Evolutionary conservation across 1,140 invertebrate species (phyloP).

Genomic region (Bicyclus anynana): DNA sequence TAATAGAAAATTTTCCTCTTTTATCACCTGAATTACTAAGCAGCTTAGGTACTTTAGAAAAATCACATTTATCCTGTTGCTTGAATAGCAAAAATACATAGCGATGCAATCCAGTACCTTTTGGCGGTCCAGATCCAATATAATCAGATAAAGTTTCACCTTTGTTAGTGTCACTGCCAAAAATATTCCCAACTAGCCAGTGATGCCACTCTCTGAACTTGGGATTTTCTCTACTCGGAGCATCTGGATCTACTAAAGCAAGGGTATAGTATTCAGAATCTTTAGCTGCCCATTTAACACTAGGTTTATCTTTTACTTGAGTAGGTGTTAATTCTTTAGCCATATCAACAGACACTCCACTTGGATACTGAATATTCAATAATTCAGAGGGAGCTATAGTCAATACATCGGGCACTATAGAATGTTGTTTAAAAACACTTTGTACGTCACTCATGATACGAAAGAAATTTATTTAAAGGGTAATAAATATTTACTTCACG

Average conservation of each 20-base stretch:
- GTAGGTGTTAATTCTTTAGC: slow-evolving; percentile 60
- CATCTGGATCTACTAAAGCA: slow-evolving; percentile 93
- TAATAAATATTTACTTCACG: not conserved
- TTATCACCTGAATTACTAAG: slow-evolving; percentile 55
- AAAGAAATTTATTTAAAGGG: not conserved
- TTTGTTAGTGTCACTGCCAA: slow-evolving; percentile 83
- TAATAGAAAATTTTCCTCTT: slow-evolving; percentile 62
- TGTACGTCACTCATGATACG: slow-evolving; percentile 48
- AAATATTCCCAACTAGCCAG: slow-evolving; percentile 95
- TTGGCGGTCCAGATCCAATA: slow-evolving; percentile 90
- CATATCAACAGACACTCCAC: slow-evolving; percentile 33
- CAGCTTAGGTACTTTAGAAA: slow-evolving; percentile 31
- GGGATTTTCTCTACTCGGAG: slow-evolving; percentile 88
- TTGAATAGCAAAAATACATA: slow-evolving; percentile 58
- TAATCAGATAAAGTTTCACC: slow-evolving; percentile 89
- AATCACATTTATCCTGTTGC: slow-evolving; percentile 40
- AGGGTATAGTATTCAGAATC: slow-evolving; percentile 83
- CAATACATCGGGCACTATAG: slow-evolving; percentile 59
- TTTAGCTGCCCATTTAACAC: slow-evolving; percentile 59
- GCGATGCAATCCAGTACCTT: slow-evolving; percentile 90
- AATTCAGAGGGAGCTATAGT: slow-evolving; percentile 51
- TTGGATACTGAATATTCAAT: slow-evolving; percentile 45
- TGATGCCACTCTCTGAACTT: slow-evolving; percentile 93
- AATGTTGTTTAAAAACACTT: slow-evolving; percentile 53
- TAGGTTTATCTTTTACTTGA: slow-evolving; percentile 62